phyloP scores from a whole-genome alignment of 2,888 invertebrate genomes.

The Ecliptopera silaceata region DNA sequence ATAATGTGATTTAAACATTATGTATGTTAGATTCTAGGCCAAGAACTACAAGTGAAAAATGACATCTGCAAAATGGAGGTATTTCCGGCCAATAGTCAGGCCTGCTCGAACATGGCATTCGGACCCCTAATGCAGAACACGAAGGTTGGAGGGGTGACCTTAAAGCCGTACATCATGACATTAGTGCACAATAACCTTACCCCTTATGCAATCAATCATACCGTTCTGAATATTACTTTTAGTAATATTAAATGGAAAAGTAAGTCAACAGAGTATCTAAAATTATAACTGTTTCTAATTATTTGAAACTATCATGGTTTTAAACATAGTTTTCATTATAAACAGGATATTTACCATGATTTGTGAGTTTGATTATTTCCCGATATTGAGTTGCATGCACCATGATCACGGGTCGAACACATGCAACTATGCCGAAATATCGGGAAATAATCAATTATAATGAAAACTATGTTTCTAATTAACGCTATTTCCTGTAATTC shows the following conservation, averaged over 20 bases:
- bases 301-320: too few relatives aligned
- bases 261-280: constrained; percentile 47
- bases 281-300: neutral
- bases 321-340: too few relatives aligned
- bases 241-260: constrained; percentile 78
- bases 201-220: constrained; percentile 50
- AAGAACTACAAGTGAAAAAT: constrained; percentile 45
- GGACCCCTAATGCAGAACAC: constrained; percentile 61
- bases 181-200: constrained; percentile 31
- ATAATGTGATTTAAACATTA: neutral
- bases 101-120: constrained; percentile 67
- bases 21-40: constrained; percentile 55
- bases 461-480: too few relatives aligned
- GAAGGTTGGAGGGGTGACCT: constrained; percentile 66
- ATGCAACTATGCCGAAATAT: too few relatives aligned
- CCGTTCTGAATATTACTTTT: constrained; percentile 74
- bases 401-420: too few relatives aligned
- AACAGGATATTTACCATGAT: too few relatives aligned
- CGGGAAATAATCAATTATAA: too few relatives aligned
- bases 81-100: constrained; percentile 60
- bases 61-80: constrained; percentile 65
- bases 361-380: too few relatives aligned
- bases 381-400: too few relatives aligned
- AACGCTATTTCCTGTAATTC: too few relatives aligned
- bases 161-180: constrained; percentile 63